Percentiles rank a stretch among this genome's conserved stretches.
Evolutionary conservation across 2,113 vertebrate species (phyloP).

Genomic region (Syngnathus scovelli): DNA sequence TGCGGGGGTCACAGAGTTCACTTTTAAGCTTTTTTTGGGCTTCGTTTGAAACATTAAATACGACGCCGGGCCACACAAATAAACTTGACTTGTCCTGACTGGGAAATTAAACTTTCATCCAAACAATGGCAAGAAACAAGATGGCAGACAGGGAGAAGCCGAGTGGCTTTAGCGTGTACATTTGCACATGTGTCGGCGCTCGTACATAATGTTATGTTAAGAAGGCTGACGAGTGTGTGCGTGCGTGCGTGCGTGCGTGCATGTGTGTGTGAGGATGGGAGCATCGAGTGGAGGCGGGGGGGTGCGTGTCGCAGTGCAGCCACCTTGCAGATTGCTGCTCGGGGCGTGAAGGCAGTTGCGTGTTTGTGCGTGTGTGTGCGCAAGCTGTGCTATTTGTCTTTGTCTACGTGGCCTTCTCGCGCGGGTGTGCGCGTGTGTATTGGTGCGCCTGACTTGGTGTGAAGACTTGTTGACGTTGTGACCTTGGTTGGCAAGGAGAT

Average conservation of each 20-base stretch:
- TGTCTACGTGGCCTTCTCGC: slow-evolving; percentile 4
- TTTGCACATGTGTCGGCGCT: slow-evolving; percentile 40
- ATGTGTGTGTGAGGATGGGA: not conserved
- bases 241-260: no score
- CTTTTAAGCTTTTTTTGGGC: slow-evolving; percentile 8
- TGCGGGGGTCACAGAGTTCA: slow-evolving; percentile 24
- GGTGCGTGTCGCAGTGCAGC: slow-evolving; percentile 25
- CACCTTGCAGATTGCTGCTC: slow-evolving; percentile 15
- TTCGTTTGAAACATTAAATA: slow-evolving; percentile 5
- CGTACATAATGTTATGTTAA: slow-evolving; percentile 47
- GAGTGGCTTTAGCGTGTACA: slow-evolving; percentile 44
- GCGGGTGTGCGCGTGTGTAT: not conserved
- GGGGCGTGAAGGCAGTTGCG: not conserved
- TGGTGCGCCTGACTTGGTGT: slow-evolving; percentile 2
- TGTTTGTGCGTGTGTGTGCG: not conserved
- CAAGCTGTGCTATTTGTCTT: not conserved
- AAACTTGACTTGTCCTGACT: slow-evolving; percentile 37
- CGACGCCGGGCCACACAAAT: slow-evolving; percentile 22
- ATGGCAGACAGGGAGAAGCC: slow-evolving; percentile 39
- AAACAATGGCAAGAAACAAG: not conserved
- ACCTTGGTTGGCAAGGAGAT: slow-evolving; percentile 48
- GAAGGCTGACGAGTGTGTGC: not conserved
- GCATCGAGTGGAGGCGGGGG: not conserved
- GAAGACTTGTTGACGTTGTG: slow-evolving; percentile 24
- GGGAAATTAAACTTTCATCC: slow-evolving; percentile 46